Percentiles rank a stretch among this genome's conserved stretches.
Evolutionary conservation across 2,113 vertebrate species (phyloP).

Genomic region (Sebastes fasciatus): DNA sequence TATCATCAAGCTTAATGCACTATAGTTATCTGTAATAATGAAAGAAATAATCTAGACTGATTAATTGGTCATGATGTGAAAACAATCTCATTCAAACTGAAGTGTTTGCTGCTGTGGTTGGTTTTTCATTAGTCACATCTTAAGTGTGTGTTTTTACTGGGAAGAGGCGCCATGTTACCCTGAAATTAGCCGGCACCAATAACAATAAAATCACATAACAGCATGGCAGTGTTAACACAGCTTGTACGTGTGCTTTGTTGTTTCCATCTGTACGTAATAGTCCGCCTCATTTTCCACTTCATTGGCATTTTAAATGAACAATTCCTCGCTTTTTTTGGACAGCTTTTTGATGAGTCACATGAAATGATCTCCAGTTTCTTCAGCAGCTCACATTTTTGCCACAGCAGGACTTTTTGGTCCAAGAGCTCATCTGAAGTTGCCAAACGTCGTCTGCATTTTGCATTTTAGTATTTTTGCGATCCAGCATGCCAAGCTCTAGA

Average conservation of each 20-base stretch:
- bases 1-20: neutral
- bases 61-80: neutral
- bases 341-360: constrained; percentile 32
- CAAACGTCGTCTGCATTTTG: neutral
- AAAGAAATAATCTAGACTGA: neutral
- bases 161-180: neutral
- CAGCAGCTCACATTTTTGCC: constrained; percentile 17
- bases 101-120: neutral
- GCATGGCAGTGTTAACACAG: neutral
- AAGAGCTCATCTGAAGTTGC: constrained; percentile 18
- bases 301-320: constrained; percentile 24
- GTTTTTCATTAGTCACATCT: constrained; percentile 22
- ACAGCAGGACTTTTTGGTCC: constrained; percentile 19
- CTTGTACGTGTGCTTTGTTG: constrained; percentile 10
- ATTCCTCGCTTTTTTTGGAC: neutral
- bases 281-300: neutral
- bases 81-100: constrained; percentile 4
- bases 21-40: neutral
- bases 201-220: constrained; percentile 30
- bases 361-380: constrained; percentile 13
- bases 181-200: constrained; percentile 28
- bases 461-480: constrained; percentile 7
- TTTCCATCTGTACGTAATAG: constrained; percentile 37
- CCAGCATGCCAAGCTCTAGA: constrained; percentile 40
- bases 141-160: constrained; percentile 10